A percentile compares a stretch with the other conserved stretches of the same genome.
These are phyloP conservation scores for Dryobota labecula DNA, from an alignment of 2,888 invertebrate genomes.

Conservation along the genomic window DNA sequence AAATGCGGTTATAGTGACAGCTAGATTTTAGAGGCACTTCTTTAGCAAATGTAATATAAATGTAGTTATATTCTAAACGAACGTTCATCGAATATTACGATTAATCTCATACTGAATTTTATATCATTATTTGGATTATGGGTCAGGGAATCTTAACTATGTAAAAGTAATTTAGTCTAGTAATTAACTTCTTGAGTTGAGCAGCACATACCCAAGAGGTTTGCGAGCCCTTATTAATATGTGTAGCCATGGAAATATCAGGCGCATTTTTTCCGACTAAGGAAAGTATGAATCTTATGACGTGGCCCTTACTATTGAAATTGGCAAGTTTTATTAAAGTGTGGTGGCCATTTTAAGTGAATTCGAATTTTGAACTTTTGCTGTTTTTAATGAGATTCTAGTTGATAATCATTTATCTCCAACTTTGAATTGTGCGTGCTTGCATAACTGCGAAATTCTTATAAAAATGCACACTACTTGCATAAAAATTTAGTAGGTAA, in stretches of 20 bases:
- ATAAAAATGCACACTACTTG: conserved; percentile 6
- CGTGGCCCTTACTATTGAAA: background rate
- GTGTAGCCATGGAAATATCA: background rate
- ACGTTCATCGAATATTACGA: conserved; percentile 25
- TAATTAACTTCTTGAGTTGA: background rate
- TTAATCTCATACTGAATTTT: conserved; percentile 25
- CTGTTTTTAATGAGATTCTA: conserved; percentile 8
- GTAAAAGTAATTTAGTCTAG: background rate
- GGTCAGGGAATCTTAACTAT: background rate
- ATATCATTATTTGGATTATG: background rate
- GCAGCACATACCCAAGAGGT: background rate
- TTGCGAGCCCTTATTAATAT: background rate
- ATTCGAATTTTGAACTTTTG: background rate
- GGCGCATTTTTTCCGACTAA: background rate
- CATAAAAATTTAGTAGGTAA: background rate
- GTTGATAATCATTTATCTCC: background rate
- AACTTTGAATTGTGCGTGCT: background rate
- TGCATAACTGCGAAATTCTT: background rate
- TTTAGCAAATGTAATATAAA: conserved; percentile 9
- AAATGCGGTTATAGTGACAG: conserved; percentile 51
- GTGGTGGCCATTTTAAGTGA: background rate
- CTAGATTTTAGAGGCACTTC: conserved; percentile 60
- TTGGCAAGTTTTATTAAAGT: conserved; percentile 9
- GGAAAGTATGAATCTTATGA: conserved; percentile 11
- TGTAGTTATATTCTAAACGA: conserved; percentile 24